Percentiles rank a stretch among this genome's conserved stretches.
Evolutionary conservation across 2,797 vertebrate species (phyloP).

Genomic region (Dendrocincla fuliginosa): DNA sequence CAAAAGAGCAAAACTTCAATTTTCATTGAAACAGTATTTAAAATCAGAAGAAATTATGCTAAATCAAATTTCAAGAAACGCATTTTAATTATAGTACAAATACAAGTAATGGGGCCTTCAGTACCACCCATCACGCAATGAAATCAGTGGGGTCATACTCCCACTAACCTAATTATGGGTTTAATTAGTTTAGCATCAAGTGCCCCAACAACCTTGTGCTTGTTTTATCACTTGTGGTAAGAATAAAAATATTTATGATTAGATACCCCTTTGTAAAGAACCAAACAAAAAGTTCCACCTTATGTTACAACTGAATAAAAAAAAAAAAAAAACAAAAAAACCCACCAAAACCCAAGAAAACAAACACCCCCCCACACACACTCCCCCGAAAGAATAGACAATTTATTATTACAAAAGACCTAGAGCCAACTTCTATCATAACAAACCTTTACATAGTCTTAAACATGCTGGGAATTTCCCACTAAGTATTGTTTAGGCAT

Average conservation of each 20-base stretch:
- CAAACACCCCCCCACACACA: too few relatives aligned
- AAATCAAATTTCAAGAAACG: not conserved
- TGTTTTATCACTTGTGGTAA: not conserved
- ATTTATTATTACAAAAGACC: not conserved
- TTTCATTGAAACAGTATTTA: not conserved
- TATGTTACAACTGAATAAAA: not conserved
- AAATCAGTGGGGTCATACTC: not conserved
- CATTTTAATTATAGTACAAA: not conserved
- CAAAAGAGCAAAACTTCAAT: not conserved
- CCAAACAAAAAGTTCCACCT: not conserved
- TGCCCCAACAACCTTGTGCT: not conserved
- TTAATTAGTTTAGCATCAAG: not conserved
- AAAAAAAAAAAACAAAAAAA: not conserved
- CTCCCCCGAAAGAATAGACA: not conserved
- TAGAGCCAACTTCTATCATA: not conserved
- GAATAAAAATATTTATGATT: not conserved
- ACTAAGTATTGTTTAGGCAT: conserved; percentile 1
- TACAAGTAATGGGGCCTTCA: not conserved
- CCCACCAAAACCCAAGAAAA: too few relatives aligned
- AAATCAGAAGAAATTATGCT: not conserved
- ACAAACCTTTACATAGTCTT: not conserved
- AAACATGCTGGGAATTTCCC: conserved; percentile 41
- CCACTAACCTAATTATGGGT: not conserved
- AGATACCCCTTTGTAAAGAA: not conserved
- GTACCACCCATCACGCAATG: not conserved